Percentiles rank a stretch among this genome's conserved stretches.
Conservation (phyloP, 2,797 vertebrate genomes). For the Typhlichthys eigenmanni region DNA sequence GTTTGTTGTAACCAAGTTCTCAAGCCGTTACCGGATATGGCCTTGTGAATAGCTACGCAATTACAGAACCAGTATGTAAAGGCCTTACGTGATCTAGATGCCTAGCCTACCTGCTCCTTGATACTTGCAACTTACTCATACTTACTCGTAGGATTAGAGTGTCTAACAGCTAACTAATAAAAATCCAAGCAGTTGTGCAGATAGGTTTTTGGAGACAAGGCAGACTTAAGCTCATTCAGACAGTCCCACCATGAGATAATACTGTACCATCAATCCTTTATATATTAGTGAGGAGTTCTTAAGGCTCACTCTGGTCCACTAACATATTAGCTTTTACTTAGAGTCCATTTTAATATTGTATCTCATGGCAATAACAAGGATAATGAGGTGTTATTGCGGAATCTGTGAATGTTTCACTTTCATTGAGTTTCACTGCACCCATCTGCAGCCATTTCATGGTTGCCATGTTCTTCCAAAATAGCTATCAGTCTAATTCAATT, state of each 20-base stretch:
- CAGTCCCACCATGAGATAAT: constrained; percentile 67
- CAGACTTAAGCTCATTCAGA: constrained; percentile 17
- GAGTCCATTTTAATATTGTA: constrained; percentile 50
- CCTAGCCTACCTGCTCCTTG: too few species aligned
- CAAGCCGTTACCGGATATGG: too few species aligned
- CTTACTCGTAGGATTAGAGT: too few species aligned
- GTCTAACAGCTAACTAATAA: too few species aligned
- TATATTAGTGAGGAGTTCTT: constrained; percentile 53
- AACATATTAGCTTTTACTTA: constrained; percentile 54
- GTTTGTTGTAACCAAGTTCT: too few species aligned
- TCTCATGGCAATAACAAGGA: constrained; percentile 45
- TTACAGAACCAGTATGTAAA: too few species aligned
- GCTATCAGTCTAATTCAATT: constrained; percentile 70
- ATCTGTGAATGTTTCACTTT: constrained; percentile 59
- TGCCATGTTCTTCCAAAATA: constrained; percentile 61
- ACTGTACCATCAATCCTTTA: constrained; percentile 66
- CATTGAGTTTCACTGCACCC: constrained; percentile 62
- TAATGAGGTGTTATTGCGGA: constrained; percentile 50
- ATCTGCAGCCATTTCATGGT: constrained; percentile 65
- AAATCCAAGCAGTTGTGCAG: constrained; percentile 34
- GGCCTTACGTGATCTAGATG: too few species aligned
- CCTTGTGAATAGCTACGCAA: too few species aligned
- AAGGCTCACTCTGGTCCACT: constrained; percentile 57
- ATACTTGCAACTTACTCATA: too few species aligned
- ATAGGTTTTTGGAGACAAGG: too few species aligned